Base-by-base conservation (phyloP, 92 coral and sea anemone genomes). In the Porites divaricata region DNA sequence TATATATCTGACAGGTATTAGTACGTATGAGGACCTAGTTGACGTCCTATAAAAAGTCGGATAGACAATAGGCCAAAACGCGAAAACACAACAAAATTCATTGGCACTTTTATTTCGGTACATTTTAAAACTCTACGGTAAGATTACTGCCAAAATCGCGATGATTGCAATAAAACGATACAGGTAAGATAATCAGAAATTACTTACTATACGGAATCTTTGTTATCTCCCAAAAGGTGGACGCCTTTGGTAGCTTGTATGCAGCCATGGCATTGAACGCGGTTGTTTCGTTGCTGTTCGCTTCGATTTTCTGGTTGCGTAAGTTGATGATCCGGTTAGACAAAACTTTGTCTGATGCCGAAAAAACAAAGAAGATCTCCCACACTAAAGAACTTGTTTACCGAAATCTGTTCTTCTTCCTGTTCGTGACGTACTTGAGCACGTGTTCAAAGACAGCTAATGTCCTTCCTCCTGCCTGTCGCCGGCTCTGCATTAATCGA, bases 391-490 rank as follows among this genome's bases (percentile, higher is more conserved):
- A 73, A n/a, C 77, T 80, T 17, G 13, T 87, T 28, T 74, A 65
- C 66, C 24, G 79, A 66, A 72, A 74, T 16, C 19, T 87, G 69
- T 81, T 87, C 20, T 51, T 87, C 65, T 72, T 87, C 53, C 49
- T 64, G 41, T 85, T 85, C 14, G 76, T 85, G 48, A 85, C 78
- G 5, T 85, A 78, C 52, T 78, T 81, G 50, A 78, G 89, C 63
- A 85, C 89, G 9, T 85, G 85, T 67, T 85, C 89, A 6, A 78
- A 67, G 52, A 78, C 82, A 24, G 76, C 85, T 69, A 80, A 78
- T 48, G 89, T 85, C 69, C 70, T 85, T 48, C 89, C 89, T 19
- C 85, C 75, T 16, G 85, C 89, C 2, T 85, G 89, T 54, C 85
- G 82, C 54, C 58, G 50, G 67, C 74, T 85, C 53, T 85, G 89